Conservation (phyloP, 2,888 invertebrate genomes). For the Leucophora obtusa region DNA sequence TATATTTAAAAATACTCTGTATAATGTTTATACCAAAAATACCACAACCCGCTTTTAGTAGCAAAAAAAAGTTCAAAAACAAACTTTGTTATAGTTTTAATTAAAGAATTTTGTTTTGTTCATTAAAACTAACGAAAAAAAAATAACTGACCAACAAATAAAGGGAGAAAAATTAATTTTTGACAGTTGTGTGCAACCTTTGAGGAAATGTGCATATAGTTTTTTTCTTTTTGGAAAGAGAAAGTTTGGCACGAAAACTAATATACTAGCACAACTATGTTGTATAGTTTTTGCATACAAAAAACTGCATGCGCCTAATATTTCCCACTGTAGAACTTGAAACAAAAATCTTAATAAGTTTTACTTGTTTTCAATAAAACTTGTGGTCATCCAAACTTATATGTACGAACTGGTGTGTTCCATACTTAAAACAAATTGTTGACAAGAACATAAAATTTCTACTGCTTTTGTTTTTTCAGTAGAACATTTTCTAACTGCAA, state of each 20-base stretch:
- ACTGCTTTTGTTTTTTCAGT: background rate
- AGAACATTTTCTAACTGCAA: background rate
- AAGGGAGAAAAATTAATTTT: background rate
- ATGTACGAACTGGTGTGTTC: background rate
- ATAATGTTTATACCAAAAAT: conserved; percentile 50
- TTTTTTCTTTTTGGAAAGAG: too few species aligned
- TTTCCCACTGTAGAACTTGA: background rate
- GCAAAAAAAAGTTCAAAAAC: conserved; percentile 28
- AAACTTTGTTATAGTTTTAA: conserved; percentile 61
- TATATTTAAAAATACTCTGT: conserved; percentile 37
- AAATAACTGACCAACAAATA: conserved; percentile 43
- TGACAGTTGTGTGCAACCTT: conserved; percentile 40
- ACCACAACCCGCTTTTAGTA: conserved; percentile 51
- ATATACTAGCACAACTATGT: too few species aligned
- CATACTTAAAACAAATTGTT: conserved; percentile 43
- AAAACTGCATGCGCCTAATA: too few species aligned
- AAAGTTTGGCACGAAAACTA: too few species aligned
- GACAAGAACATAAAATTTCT: conserved; percentile 26
- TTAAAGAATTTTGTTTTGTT: conserved; percentile 59
- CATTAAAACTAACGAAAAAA: conserved; percentile 12
- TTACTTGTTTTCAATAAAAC: conserved; percentile 54
- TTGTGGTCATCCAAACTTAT: conserved; percentile 37
- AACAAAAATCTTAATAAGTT: conserved; percentile 43
- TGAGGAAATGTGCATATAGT: background rate
- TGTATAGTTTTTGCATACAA: too few species aligned